A percentile compares a stretch with the other conserved stretches of the same genome.
Evolutionary conservation across 1,140 invertebrate genomes (phyloP).

Genomic region (Neocloeon triangulifer): DNA sequence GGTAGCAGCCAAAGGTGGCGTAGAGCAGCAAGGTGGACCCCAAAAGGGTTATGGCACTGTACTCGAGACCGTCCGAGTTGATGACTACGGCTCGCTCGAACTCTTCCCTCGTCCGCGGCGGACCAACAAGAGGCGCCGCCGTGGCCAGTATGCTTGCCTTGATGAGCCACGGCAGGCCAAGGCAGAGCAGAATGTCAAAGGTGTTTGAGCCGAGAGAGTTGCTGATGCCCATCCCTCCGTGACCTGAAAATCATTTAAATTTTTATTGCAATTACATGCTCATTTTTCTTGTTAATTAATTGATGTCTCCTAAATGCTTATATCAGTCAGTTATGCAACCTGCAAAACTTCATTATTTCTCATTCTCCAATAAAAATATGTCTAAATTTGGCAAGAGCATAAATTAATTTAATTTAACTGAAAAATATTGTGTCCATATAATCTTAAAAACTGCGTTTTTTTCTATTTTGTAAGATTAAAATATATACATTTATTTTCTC

Average conservation of each 20-base stretch:
- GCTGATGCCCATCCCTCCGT: constrained; percentile 63
- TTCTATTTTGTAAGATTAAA: no score
- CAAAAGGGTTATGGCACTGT: constrained; percentile 20
- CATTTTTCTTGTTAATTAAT: no score
- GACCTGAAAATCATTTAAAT: constrained; percentile 27
- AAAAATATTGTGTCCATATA: no score
- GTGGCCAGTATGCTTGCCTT: constrained; percentile 31
- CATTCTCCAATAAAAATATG: no score
- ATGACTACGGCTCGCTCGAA: constrained; percentile 19
- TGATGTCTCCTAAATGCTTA: no score
- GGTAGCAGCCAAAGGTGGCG: constrained; percentile 24
- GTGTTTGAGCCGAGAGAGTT: constrained; percentile 68
- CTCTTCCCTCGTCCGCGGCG: constrained; percentile 20
- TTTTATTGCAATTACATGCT: background rate
- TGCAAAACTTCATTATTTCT: no score
- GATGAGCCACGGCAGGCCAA: constrained; percentile 65
- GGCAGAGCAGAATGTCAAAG: constrained; percentile 62
- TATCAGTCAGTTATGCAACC: no score
- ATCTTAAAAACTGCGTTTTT: no score
- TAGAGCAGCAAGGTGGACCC: constrained; percentile 31
- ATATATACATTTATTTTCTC: no score
- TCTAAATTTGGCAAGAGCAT: no score
- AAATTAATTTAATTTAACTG: no score
- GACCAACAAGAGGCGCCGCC: constrained; percentile 16
- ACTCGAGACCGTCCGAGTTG: constrained; percentile 33